Conservation (phyloP, 2,113 vertebrate genomes). For the Strix aluco region DNA sequence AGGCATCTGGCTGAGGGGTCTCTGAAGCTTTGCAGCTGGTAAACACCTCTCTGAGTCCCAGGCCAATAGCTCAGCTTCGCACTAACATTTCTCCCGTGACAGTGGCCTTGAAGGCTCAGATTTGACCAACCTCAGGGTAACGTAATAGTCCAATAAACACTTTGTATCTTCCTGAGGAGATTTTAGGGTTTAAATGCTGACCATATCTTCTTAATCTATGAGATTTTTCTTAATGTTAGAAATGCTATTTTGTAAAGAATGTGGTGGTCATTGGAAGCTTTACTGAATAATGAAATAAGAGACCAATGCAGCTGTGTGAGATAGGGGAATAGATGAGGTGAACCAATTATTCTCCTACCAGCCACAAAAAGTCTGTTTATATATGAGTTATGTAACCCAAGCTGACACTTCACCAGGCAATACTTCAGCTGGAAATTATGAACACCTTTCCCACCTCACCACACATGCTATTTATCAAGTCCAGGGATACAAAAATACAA, state of each 20-base stretch:
- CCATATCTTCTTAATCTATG: not conserved
- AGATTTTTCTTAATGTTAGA: not conserved
- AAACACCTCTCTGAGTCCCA: not conserved
- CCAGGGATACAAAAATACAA: conserved; percentile 52
- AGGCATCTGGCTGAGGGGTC: not conserved
- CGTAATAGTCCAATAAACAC: not conserved
- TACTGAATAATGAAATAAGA: conserved; percentile 60
- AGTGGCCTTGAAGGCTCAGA: not conserved
- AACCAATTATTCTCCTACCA: conserved; percentile 67
- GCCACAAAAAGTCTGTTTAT: conserved; percentile 69
- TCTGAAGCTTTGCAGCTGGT: not conserved
- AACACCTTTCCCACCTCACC: conserved; percentile 42
- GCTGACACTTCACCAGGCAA: conserved; percentile 66
- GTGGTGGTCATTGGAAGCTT: conserved; percentile 36
- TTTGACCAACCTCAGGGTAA: not conserved
- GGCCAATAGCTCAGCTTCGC: not conserved
- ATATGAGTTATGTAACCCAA: conserved; percentile 72
- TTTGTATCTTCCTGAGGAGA: not conserved
- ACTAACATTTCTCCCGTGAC: not conserved
- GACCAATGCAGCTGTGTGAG: conserved; percentile 37
- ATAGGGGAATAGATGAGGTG: conserved; percentile 48
- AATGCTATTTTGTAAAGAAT: not conserved
- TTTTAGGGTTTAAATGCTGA: not conserved
- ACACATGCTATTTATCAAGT: conserved; percentile 63
- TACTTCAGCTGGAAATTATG: conserved; percentile 64